Evolutionary conservation across 2,113 vertebrate species (phyloP), one percentile per base, ranked within the genome.

Genomic region (Phrynosoma blainvillii): DNA sequence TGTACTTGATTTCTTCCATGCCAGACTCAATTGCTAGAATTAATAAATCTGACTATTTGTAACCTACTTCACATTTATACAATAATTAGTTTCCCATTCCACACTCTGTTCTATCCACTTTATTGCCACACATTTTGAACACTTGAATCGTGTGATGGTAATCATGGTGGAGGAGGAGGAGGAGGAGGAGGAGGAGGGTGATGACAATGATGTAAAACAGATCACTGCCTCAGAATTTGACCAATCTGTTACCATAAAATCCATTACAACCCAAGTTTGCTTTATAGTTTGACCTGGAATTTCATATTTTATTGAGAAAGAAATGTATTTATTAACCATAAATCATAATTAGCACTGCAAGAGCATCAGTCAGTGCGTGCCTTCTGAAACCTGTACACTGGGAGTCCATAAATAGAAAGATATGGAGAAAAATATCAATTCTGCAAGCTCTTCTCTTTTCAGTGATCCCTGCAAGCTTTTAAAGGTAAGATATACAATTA

Each of bases 401-500:
- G 40, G 30, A 47, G 8, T 56, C 42, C 36, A 88, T 82, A 66
- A 75, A 66, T 32, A 32, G 20, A 23, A 68, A 79, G 85, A 70
- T 79, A 18, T 40, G 40, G 23, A 56, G 16, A 30, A 52, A 82
- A 21, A 54, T 75, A 62, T 87, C 82, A 65, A 82, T 82, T 83
- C 40, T 83, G 87, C 80, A 83, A 83, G 40, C 73, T 77, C 20
- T 88, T 73, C 62, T 83, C 71, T 76, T 88, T 77, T 65, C 40
- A 68, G 25, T 36, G 59, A 88, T 54, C 13, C 73, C 62, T 79
- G 30, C 54, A 83, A 54, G 59, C 71, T 83, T 21, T 54, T 68
- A 77, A 88, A 88, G 77, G 59, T 54, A 83, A 68, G 75, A 73
- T 59, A 88, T 40, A 71, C 52, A 65, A 73, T 84, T 84, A 88